Evolutionary conservation across 1,140 invertebrate genomes (phyloP), one percentile per base, ranked within the genome.

Genomic region (Drosophila pseudoananassae): DNA sequence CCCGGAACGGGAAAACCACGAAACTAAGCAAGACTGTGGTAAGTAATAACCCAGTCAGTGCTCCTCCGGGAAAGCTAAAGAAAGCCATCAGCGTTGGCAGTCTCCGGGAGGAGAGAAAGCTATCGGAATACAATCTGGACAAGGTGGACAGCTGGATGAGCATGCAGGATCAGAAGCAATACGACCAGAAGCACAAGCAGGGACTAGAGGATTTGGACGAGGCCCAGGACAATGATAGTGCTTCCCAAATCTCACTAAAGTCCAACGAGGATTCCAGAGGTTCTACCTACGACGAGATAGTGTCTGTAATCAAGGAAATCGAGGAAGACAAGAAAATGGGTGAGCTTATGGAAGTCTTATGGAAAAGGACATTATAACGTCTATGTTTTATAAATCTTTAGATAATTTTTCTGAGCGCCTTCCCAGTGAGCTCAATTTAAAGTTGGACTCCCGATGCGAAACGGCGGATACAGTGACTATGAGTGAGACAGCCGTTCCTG

Each of bases 91-190:
- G 81, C 50, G 76, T 83, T 53, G 73, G 82, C 12, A 85, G 71
- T 33, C 33, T 91, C 27, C 66, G 91, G 3, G 89, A 91, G 50
- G 88, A 92, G 56, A 77, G 82, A 5, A 92, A 87, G 45, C 54
- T 92, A 2, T 80, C 78, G n/a, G 90, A 92, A 53, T 92, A 92
- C 47, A 91, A 92, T 75, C 49, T 92, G 14, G 91, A 92, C 47
- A 92, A 92, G 64, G 90, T 92, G 25, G 91, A 92, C 50, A 91
- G 85, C 40, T 92, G 91, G 91, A 92, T 92, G 91, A 85, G 78
- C 23, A 87, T 82, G 54, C 84, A 90, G 56, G 78, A 90, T 31
- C 82, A 78, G 27, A 90, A 90, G 59, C 63, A 90, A n/a, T 76
- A 76, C 5, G 72, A 77, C 0, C 50, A 78, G 15, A 54, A 90